A percentile compares a stretch with the other conserved stretches of the same genome.
These are phyloP conservation scores for Microcebus tavaratra DNA, from an alignment of 2,113 vertebrate species.

Conservation along the genomic window DNA sequence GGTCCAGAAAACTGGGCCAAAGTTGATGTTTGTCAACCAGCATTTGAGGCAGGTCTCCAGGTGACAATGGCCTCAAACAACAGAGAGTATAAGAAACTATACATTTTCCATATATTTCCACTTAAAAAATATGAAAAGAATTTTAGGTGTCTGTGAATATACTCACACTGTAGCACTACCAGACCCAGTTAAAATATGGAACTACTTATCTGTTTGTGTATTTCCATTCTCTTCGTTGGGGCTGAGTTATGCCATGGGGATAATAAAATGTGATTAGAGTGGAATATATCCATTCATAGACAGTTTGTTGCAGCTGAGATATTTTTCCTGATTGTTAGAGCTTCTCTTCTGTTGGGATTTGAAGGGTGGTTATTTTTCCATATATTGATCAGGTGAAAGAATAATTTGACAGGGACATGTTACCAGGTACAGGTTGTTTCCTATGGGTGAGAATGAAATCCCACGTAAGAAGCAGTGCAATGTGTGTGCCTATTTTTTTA, in stretches of 20 bases:
- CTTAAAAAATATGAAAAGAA: not conserved
- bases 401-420: constrained; percentile 38
- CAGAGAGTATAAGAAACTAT: not conserved
- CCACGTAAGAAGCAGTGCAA: constrained; percentile 59
- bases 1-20: not conserved
- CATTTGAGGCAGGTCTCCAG: not conserved
- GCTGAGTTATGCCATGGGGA: rapidly evolving
- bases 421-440: constrained; percentile 58
- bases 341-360: constrained; percentile 22
- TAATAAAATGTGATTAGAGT: not conserved
- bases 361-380: not conserved
- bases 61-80: not conserved
- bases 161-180: rapidly evolving
- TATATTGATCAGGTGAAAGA: constrained; percentile 53
- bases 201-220: not conserved
- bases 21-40: not conserved
- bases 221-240: not conserved
- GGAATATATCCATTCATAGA: not conserved
- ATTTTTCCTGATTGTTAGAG: not conserved
- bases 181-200: not conserved
- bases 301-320: not conserved
- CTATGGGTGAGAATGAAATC: not conserved
- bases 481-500: constrained; percentile 46
- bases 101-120: not conserved
- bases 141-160: not conserved